Evolutionary conservation across 2,797 vertebrate species (phyloP).

Genomic region (Poeciliopsis presidionis): DNA sequence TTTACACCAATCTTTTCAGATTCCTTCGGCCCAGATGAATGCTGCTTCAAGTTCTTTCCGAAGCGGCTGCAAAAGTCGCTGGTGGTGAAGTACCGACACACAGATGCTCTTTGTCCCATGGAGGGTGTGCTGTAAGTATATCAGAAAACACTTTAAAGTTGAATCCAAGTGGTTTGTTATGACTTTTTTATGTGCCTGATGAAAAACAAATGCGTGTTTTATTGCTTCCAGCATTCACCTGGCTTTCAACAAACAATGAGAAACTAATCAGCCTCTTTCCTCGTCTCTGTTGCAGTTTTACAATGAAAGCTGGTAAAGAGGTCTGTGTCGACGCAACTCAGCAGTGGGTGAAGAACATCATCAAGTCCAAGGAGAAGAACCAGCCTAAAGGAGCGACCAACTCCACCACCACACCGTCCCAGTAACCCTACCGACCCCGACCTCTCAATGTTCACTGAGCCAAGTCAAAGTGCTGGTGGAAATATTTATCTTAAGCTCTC

Average conservation of each 20-base stretch:
- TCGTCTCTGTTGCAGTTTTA: constrained; percentile 48
- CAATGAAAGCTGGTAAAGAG: rapidly evolving
- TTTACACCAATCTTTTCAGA: constrained; percentile 6
- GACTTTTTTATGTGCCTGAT: neutral
- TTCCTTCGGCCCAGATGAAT: constrained; percentile 11
- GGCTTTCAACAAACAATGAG: neutral
- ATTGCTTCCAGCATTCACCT: neutral
- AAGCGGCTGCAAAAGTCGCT: rapidly evolving
- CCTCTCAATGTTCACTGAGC: neutral
- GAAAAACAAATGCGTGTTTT: neutral
- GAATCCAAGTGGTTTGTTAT: too few relatives aligned
- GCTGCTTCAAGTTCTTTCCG: neutral
- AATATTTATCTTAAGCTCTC: neutral
- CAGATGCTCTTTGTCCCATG: constrained; percentile 10
- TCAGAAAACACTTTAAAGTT: neutral
- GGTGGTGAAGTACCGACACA: constrained; percentile 5
- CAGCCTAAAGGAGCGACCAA: too few relatives aligned
- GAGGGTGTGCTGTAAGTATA: constrained; percentile 51
- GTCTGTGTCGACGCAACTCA: neutral
- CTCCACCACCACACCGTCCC: neutral
- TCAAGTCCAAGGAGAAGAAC: rapidly evolving
- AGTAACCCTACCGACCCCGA: constrained; percentile 3
- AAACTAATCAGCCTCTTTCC: neutral
- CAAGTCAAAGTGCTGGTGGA: neutral
- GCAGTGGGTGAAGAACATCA: constrained; percentile 39